phyloP scores from a whole-genome alignment of 2,888 invertebrate genomes.

The Nomada ruficornis region DNA sequence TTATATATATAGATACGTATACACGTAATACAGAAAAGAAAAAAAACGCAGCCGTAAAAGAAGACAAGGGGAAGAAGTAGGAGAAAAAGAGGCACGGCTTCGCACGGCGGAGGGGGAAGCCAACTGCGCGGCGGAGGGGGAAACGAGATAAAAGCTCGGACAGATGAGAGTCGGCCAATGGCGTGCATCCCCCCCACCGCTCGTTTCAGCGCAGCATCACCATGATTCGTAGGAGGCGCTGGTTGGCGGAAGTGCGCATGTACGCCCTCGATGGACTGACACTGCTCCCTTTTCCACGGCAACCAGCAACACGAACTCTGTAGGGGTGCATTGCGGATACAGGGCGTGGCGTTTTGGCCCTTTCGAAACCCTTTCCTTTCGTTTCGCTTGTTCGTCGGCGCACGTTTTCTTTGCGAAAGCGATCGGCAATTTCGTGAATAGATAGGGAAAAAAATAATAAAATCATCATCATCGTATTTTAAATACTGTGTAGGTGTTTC shows the following conservation, averaged over 20 bases:
- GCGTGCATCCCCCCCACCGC: constrained; percentile 54
- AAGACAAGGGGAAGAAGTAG: constrained; percentile 22
- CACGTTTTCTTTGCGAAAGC: too few relatives aligned
- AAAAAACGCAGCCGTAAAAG: constrained; percentile 15
- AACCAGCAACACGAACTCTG: constrained; percentile 51
- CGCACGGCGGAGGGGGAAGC: constrained; percentile 13
- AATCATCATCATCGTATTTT: too few relatives aligned
- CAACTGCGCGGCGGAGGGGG: constrained; percentile 45
- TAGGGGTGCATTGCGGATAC: constrained; percentile 72
- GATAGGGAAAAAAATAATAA: too few relatives aligned
- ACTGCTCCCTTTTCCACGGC: constrained; percentile 71
- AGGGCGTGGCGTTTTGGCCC: constrained; percentile 68
- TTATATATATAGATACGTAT: too few relatives aligned
- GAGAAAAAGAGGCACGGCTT: constrained; percentile 2
- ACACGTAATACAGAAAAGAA: not conserved
- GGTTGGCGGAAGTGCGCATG: constrained; percentile 70
- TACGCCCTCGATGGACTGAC: constrained; percentile 68
- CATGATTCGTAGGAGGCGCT: constrained; percentile 67
- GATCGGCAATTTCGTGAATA: too few relatives aligned
- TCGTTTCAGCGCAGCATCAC: constrained; percentile 72
- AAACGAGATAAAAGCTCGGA: constrained; percentile 77
- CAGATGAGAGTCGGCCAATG: constrained; percentile 77
- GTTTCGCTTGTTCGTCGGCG: too few relatives aligned
- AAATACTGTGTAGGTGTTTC: too few relatives aligned
- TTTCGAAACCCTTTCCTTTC: not conserved